These are phyloP conservation scores for Gobionotothen gibberifrons DNA, from an alignment of 2,797 vertebrate genomes.

Conservation along the genomic window DNA sequence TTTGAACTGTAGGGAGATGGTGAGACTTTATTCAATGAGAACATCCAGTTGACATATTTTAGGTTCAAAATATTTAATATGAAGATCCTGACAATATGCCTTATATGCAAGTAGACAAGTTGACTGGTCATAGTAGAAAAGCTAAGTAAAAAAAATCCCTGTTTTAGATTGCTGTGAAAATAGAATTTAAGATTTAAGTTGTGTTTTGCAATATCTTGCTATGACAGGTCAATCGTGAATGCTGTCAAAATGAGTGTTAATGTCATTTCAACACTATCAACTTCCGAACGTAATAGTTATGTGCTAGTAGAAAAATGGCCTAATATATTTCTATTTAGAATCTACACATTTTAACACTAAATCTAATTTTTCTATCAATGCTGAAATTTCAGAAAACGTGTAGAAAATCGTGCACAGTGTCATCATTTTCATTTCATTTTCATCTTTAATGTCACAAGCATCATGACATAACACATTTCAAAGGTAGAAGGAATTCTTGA, in stretches of 20 bases:
- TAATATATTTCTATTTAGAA: not conserved
- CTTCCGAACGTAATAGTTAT: not conserved
- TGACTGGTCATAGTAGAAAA: not conserved
- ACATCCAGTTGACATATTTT: not conserved
- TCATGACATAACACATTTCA: slow-evolving; percentile 26
- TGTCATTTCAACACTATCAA: too few species aligned
- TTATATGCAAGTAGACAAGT: too few species aligned
- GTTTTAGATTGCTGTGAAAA: not conserved
- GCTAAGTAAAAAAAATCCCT: too few species aligned
- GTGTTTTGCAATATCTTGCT: too few species aligned
- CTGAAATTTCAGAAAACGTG: not conserved
- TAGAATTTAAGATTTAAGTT: not conserved
- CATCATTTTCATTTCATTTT: not conserved
- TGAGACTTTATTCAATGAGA: not conserved
- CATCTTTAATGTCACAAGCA: slow-evolving; percentile 12
- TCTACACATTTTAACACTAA: not conserved
- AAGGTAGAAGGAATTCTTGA: slow-evolving; percentile 5
- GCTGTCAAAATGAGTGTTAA: not conserved
- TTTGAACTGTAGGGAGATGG: not conserved
- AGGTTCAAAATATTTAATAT: not conserved
- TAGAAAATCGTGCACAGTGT: not conserved
- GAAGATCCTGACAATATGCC: not conserved
- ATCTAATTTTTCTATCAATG: not conserved
- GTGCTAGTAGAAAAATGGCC: not conserved
- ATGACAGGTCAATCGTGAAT: not conserved